These are phyloP conservation scores for Zygaena filipendulae DNA, from an alignment of 2,888 invertebrate genomes.

Conservation along the genomic window DNA sequence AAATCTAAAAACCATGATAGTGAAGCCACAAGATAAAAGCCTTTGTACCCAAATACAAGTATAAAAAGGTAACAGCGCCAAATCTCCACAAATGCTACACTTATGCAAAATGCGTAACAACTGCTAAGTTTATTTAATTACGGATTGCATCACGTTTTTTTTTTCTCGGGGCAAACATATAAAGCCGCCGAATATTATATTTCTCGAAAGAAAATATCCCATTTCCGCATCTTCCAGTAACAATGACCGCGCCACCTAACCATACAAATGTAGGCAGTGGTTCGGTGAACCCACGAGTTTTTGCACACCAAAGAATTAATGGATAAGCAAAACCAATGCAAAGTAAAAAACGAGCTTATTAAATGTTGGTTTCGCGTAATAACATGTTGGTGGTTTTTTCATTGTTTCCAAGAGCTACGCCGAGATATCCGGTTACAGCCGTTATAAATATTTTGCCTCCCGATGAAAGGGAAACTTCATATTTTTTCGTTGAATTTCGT, in stretches of 20 bases:
- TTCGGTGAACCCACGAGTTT: constrained; percentile 48
- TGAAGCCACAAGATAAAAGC: no score
- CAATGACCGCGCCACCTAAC: constrained; percentile 60
- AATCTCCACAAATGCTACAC: no score
- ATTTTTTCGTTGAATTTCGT: constrained; percentile 54
- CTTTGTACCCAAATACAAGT: no score
- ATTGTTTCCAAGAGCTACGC: constrained; percentile 61
- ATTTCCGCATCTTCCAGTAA: constrained; percentile 69
- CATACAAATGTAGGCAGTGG: constrained; percentile 45
- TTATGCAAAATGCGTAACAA: background rate
- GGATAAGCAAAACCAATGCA: constrained; percentile 63
- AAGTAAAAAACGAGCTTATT: constrained; percentile 65
- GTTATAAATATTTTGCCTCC: constrained; percentile 62
- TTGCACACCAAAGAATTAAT: constrained; percentile 60
- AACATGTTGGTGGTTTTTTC: constrained; percentile 64
- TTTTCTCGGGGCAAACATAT: constrained; percentile 55
- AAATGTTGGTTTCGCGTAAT: constrained; percentile 68
- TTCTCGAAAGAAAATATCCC: constrained; percentile 68
- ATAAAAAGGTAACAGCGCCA: no score
- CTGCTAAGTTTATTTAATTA: no score
- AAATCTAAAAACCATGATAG: no score
- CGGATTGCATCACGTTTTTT: no score
- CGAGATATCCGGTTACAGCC: constrained; percentile 65
- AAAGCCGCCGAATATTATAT: constrained; percentile 62
- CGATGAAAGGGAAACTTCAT: constrained; percentile 63